phyloP scores from a whole-genome alignment of 2,888 invertebrate species.

The Scaptomyza tumidula region DNA sequence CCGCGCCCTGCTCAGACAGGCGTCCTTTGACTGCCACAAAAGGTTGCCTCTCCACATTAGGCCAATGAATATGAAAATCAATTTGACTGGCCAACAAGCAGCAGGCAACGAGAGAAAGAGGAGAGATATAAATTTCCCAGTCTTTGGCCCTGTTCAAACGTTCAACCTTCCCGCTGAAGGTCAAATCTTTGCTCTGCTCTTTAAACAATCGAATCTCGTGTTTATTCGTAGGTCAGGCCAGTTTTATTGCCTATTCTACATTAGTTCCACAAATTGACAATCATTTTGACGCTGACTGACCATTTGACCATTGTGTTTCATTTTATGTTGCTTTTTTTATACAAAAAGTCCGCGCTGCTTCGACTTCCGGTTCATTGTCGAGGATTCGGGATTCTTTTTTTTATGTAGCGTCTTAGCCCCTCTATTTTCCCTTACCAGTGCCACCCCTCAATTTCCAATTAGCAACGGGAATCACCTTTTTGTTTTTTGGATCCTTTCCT shows the following conservation, averaged over 20 bases:
- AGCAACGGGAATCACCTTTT: conserved; percentile 79
- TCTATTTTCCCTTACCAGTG: neutral
- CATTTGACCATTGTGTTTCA: conserved; percentile 12
- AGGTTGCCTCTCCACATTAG: conserved; percentile 35
- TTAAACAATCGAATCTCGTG: conserved; percentile 33
- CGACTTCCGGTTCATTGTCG: conserved; percentile 55
- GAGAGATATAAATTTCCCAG: neutral
- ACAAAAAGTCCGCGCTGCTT: conserved; percentile 12
- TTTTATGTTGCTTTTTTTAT: neutral
- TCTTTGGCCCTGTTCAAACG: neutral
- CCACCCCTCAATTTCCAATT: conserved; percentile 73
- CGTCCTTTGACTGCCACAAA: conserved; percentile 1
- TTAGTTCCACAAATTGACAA: conserved; percentile 76
- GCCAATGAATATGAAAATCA: conserved; percentile 75
- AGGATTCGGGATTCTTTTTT: conserved; percentile 13
- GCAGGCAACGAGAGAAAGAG: neutral
- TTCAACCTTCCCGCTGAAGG: conserved; percentile 38
- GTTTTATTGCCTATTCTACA: conserved; percentile 61
- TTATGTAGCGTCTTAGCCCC: conserved; percentile 8
- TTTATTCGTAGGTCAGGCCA: conserved; percentile 14
- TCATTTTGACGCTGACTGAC: conserved; percentile 53
- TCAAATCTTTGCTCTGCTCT: conserved; percentile 38
- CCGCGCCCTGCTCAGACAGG: neutral
- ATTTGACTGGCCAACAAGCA: conserved; percentile 41
- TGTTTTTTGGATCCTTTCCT: conserved; percentile 18